Percentiles rank a stretch among this genome's conserved stretches.
Conservation (phyloP, 2,797 vertebrate species). For the Phoxinus dragarum region DNA sequence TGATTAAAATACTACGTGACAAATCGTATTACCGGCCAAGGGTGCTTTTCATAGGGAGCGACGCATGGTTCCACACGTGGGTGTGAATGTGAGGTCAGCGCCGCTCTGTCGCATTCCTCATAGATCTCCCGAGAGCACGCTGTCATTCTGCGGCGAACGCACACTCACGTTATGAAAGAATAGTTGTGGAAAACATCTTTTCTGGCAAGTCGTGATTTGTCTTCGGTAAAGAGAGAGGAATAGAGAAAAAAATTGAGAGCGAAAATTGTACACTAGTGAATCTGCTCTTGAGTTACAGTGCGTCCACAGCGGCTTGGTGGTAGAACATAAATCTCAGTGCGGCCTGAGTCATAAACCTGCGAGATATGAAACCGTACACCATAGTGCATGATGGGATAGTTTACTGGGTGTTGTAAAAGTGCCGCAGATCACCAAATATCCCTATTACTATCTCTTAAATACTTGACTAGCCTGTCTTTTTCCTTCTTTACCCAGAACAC, state of each 20-base stretch:
- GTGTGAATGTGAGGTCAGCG: constrained; percentile 44
- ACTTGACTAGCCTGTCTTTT: neutral
- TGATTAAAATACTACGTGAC: constrained; percentile 70
- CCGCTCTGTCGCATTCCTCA: constrained; percentile 24
- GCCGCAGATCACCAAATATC: constrained; percentile 20
- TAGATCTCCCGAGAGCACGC: neutral
- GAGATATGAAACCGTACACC: constrained; percentile 21
- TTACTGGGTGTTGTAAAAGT: constrained; percentile 30
- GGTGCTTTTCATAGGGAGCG: constrained; percentile 12
- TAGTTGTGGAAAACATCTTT: constrained; percentile 30
- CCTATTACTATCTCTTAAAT: constrained; percentile 12
- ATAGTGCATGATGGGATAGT: constrained; percentile 38
- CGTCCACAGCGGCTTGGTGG: neutral
- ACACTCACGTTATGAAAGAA: constrained; percentile 1
- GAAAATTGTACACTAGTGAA: constrained; percentile 1
- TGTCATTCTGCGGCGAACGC: constrained; percentile 25
- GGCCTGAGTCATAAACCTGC: constrained; percentile 36
- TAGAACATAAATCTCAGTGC: constrained; percentile 31
- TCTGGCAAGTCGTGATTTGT: constrained; percentile 18
- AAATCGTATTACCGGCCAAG: constrained; percentile 53
- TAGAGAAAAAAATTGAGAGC: neutral
- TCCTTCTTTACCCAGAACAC: neutral
- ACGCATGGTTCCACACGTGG: neutral
- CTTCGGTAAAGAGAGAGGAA: constrained; percentile 24
- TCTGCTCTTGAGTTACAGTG: constrained; percentile 30